Evolutionary conservation across 1,140 invertebrate species (phyloP).

Genomic region (Drosophila chauvacae): DNA sequence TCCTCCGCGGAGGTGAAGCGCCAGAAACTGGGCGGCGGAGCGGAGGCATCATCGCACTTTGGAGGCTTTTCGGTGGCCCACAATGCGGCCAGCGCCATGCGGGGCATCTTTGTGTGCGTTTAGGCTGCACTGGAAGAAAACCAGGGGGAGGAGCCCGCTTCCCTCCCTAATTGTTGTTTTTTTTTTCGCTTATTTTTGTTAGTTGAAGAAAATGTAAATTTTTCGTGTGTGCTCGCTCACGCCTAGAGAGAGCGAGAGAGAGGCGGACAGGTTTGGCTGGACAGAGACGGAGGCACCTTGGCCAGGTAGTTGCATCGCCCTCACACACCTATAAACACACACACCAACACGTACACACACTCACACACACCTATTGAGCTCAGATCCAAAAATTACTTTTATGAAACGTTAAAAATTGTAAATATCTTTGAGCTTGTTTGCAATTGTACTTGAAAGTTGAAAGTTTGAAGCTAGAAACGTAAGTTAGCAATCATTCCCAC

Average conservation of each 20-base stretch:
- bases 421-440: conserved; percentile 47
- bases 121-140: conserved; percentile 29
- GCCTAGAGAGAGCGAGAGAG: conserved; percentile 32
- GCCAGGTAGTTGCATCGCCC: conserved; percentile 53
- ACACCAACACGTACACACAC: conserved; percentile 17
- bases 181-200: conserved; percentile 40
- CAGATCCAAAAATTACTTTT: conserved; percentile 79
- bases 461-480: conserved; percentile 11
- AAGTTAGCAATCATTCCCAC: conserved; percentile 36
- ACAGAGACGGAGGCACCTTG: conserved; percentile 50
- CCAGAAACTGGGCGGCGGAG: conserved; percentile 59
- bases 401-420: conserved; percentile 65
- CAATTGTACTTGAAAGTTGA: conserved; percentile 36
- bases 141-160: conserved; percentile 53
- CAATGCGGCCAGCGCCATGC: conserved; percentile 71
- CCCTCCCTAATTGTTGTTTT: conserved; percentile 52
- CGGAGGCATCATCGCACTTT: conserved; percentile 47
- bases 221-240: conserved; percentile 50
- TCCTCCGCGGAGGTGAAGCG: conserved; percentile 62
- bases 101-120: conserved; percentile 79
- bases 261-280: conserved; percentile 28
- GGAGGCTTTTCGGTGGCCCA: conserved; percentile 64
- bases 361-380: conserved; percentile 55
- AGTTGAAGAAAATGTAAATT: conserved; percentile 54
- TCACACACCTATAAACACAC: conserved; percentile 19